Base-by-base conservation (phyloP, 2,797 vertebrate genomes). In the Cyprinella venusta region DNA sequence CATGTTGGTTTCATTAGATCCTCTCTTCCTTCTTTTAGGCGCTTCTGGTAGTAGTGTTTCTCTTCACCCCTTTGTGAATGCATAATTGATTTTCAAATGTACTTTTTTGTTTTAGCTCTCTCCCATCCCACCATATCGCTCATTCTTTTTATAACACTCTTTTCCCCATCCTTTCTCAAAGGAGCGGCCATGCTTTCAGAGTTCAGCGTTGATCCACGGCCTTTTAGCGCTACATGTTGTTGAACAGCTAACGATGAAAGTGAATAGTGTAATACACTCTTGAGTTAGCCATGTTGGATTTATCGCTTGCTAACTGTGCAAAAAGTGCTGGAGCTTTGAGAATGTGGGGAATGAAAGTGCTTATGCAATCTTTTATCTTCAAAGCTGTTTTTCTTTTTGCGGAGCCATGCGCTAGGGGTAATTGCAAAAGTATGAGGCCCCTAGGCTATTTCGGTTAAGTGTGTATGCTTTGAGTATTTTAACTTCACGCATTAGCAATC, bases 31-130 rank as follows among this genome's bases (percentile, higher is more conserved):
- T 90, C 92, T 93, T 92, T 93, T 90, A 93, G 92, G 93, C 91
- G 84, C 85, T 90, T 88, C 85, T 93, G 91, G 94, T 94, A 92
- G 91, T 92, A 92, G 75, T 79, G 83, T 83, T 86, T 84, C 79
- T 92, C 91, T 89, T 94, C 91, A 91, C 90, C 90, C 91, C 88
- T 91, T 89, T 89, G 87, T 89, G 92, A 94, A 94, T 94, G 92
- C 94, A 94, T 94, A 95, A 95, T 95, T 94, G 91, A 95, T 95
- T 94, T 93, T 92, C 92, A 91, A 93, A 93, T 90, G 91, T 92
- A 90, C 88, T 92, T 92, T 90, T 88, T 90, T 69, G 15, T 70
- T 16, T 13, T 63, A 63, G 26, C 19, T 26, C n/a, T 64, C 3
- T 67, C 87, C 63, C 84, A 79, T 82, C 85, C 86, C 91, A 90